Evolutionary conservation across 2,888 invertebrate genomes (phyloP).

Genomic region (Eurytoma adleriae): DNA sequence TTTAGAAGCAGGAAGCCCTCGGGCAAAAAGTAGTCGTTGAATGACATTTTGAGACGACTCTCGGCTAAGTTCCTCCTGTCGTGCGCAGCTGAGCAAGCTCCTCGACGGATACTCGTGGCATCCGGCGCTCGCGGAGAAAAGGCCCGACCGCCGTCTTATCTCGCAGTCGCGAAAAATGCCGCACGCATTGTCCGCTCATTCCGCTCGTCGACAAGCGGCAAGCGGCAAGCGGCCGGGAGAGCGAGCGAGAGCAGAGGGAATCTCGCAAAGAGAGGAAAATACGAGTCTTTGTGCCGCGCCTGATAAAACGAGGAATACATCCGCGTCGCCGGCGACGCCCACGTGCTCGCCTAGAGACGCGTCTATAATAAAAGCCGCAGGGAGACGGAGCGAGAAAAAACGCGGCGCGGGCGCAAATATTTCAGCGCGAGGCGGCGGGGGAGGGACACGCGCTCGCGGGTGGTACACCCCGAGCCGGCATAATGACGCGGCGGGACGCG

Average conservation of each 20-base stretch:
- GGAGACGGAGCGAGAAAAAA: background rate
- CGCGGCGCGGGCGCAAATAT: no score
- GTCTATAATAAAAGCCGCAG: no score
- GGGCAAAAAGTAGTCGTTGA: background rate
- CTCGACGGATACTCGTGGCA: background rate
- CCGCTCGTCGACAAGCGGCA: background rate
- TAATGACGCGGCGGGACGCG: slow-evolving; percentile 16
- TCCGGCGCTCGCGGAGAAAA: background rate
- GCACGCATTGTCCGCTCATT: background rate
- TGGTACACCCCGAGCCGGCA: slow-evolving; percentile 1
- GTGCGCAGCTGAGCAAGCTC: slow-evolving; percentile 34
- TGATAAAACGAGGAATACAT: slow-evolving; percentile 28
- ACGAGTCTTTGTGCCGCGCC: slow-evolving; percentile 1
- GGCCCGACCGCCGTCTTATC: slow-evolving; percentile 1
- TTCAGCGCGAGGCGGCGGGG: background rate
- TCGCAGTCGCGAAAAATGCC: background rate
- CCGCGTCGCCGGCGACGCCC: slow-evolving; percentile 7
- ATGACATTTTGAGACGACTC: slow-evolving; percentile 24
- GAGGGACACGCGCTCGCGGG: slow-evolving; percentile 19
- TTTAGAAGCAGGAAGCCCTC: background rate
- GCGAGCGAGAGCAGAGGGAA: background rate
- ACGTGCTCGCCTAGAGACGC: background rate
- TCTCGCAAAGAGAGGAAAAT: slow-evolving; percentile 14
- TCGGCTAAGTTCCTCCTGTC: slow-evolving; percentile 2
- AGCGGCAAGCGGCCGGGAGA: background rate